These are phyloP conservation scores for Sclerodermus sp. DNA, from an alignment of 2,888 invertebrate genomes.

Conservation along the genomic window DNA sequence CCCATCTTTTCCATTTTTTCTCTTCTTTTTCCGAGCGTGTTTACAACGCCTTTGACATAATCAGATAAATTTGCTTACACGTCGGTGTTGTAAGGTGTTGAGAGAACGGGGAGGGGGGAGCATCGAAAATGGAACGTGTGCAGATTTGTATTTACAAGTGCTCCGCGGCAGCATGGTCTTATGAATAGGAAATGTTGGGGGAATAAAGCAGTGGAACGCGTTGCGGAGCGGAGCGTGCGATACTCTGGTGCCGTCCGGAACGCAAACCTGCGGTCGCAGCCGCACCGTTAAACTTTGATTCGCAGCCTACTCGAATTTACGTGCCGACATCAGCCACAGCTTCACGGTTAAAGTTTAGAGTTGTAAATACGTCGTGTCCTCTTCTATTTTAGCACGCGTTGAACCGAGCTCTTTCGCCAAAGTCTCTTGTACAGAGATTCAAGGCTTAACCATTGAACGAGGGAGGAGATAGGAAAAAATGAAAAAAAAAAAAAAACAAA, in stretches of 20 bases:
- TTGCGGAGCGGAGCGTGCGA: conserved; percentile 2
- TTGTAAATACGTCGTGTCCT: no score
- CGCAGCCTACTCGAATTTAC: not conserved
- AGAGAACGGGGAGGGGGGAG: not conserved
- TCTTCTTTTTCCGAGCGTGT: no score
- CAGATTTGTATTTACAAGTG: conserved; percentile 16
- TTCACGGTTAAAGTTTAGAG: no score
- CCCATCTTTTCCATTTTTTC: no score
- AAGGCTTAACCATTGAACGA: no score
- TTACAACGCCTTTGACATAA: no score
- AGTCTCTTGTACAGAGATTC: no score
- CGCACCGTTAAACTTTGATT: conserved; percentile 4
- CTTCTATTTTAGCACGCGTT: no score
- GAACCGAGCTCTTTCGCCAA: no score
- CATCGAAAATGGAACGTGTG: not conserved
- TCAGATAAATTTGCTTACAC: no score
- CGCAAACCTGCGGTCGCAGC: not conserved
- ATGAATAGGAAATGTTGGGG: conserved; percentile 24
- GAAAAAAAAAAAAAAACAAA: no score
- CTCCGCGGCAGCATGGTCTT: conserved; percentile 8
- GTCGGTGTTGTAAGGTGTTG: not conserved
- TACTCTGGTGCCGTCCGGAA: conserved; percentile 5
- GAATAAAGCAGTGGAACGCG: conserved; percentile 6
- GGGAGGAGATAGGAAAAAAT: no score
- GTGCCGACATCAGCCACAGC: not conserved